Percentiles rank a stretch among this genome's conserved stretches.
These are phyloP conservation scores for Fulica atra DNA, from an alignment of 2,113 vertebrate species.

Conservation along the genomic window DNA sequence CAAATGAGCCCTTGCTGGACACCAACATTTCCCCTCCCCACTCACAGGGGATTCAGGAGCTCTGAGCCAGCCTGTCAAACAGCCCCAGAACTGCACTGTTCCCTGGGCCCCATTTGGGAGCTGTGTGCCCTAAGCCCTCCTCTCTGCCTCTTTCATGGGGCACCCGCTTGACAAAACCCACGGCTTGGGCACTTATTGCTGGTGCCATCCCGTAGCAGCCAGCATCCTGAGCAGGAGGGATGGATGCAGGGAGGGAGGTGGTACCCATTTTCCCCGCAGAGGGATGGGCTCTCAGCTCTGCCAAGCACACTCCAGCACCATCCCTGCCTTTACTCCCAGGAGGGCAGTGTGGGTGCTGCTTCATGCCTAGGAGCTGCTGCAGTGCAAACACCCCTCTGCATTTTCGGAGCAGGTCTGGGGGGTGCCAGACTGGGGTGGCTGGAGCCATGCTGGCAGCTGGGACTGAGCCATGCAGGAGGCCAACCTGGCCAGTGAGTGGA, in stretches of 20 bases:
- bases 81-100: background rate
- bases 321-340: background rate
- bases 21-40: rapidly evolving
- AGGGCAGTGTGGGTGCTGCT: background rate
- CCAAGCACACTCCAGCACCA: background rate
- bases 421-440: background rate
- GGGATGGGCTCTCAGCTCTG: background rate
- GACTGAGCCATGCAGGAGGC: background rate
- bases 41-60: background rate
- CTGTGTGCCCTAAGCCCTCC: background rate
- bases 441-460: background rate
- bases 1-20: background rate
- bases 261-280: background rate
- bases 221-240: background rate
- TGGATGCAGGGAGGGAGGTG: background rate
- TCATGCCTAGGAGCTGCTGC: background rate
- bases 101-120: background rate
- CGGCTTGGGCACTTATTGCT: background rate
- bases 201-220: background rate
- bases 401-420: background rate
- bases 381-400: background rate
- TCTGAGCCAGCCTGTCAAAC: background rate
- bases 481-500: background rate
- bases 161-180: background rate
- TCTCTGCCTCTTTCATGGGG: background rate